Evolutionary conservation across 1,140 invertebrate species (phyloP), one percentile per base, ranked within the genome.

Genomic region (Oreohelix idahoensis): DNA sequence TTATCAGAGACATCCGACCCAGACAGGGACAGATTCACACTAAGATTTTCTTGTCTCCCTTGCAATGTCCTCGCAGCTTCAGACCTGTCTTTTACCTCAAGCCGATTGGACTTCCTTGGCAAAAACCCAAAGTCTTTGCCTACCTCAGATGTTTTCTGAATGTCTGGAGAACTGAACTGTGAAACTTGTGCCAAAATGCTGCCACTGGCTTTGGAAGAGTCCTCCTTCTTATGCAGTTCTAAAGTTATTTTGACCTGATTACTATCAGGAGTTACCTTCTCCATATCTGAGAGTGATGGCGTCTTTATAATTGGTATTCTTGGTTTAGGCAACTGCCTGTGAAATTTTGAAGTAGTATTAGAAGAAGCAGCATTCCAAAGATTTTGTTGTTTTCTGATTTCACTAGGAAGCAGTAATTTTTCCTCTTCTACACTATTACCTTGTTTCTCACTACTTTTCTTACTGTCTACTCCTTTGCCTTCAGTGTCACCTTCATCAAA

Each of bases 1-100:
- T 20, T 36, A 35, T 82, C 80, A 0, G 80, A 82, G 23, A 63
- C 80, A 70, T 58, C 39, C 1, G 80, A 82, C 8, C 38, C 29
- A 26, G 32, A 36, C 20, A 70, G 15, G 69, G 35, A 81, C 26
- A 81, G 69, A 32, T 49, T 71, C 0, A 51, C 63, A 10, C 8
- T 73, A 5, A 49, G 29, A 10, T 49, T 35, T n/a, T 81, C 38
- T 20, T 53, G 69, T 17, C 36, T 8, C 8, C 17, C 38, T 4
- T 49, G 39, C 0, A n/a, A 20, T 15, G 23, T 11, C n/a, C 8
- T 70, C 35, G 35, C 45, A 35, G 39, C 35, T 23, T 29, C 49
- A 35, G 23, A 8, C 36, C 2, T 1, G 4, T 13, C 29, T 80
- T 20, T 39, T 4, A n/a, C 32, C n/a, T 70, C 39, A 15, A 42